phyloP scores from a whole-genome alignment of 1,140 invertebrate genomes.

The Zaprionus davidi region DNA sequence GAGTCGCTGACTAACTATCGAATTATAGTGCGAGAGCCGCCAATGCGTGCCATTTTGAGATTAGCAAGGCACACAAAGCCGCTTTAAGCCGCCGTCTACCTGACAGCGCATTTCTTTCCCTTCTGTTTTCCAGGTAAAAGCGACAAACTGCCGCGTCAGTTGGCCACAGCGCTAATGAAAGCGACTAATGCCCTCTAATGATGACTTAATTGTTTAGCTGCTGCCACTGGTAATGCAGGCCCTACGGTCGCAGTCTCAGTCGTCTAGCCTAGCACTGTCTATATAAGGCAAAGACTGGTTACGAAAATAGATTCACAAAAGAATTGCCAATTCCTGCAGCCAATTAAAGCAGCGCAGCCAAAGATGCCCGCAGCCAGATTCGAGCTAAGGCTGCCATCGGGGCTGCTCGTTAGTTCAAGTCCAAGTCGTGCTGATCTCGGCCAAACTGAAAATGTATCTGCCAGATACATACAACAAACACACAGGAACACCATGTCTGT shows the following conservation, averaged over 20 bases:
- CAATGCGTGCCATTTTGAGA: constrained; percentile 69
- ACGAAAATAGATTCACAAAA: constrained; percentile 57
- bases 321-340: constrained; percentile 39
- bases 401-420: constrained; percentile 60
- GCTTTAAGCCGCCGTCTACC: constrained; percentile 5
- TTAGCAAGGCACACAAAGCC: constrained; percentile 38
- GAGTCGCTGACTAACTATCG: constrained; percentile 65
- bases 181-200: constrained; percentile 67
- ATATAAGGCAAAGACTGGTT: constrained; percentile 52
- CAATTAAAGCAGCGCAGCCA: constrained; percentile 38
- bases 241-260: constrained; percentile 13
- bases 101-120: constrained; percentile 11
- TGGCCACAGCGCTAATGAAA: constrained; percentile 56
- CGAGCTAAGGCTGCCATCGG: neutral
- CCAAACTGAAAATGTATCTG: constrained; percentile 51
- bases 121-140: constrained; percentile 26
- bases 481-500: neutral
- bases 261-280: neutral
- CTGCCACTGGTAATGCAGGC: neutral
- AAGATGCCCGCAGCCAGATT: constrained; percentile 40
- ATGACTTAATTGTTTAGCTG: constrained; percentile 67
- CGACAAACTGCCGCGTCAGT: constrained; percentile 63
- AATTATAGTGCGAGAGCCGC: constrained; percentile 51
- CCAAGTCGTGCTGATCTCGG: constrained; percentile 45
- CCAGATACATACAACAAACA: constrained; percentile 44